Evolutionary conservation across 2,797 vertebrate species (phyloP), one percentile per base, ranked within the genome.

Genomic region (Muscicapa comitata): DNA sequence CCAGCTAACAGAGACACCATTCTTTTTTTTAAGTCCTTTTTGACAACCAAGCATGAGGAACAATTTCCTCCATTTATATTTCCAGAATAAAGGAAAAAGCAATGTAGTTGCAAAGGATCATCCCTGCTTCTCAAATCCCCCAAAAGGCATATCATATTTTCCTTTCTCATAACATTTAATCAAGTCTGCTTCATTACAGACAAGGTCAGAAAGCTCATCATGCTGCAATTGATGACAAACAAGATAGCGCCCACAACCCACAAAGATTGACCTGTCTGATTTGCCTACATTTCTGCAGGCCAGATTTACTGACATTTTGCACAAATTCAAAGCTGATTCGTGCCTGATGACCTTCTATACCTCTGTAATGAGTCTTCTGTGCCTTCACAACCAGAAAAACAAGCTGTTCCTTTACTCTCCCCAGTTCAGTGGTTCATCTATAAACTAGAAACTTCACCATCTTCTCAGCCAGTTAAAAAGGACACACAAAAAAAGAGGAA

Each of bases 301-400:
- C 63, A 86, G 85, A 90, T 89, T 66, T 81, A 85, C 65, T 92
- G 87, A 79, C 50, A 79, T 79, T 93, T 91, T 85, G 58, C 70
- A 80, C 86, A 78, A 74, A 90, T 68, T 88, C 72, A 94, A 94
- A 96, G 83, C 10, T 85, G 67, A 77, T 88, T 77, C 86, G 76
- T 92, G 93, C 66, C 53, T 37, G 48, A 42, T 91, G 85, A 90
- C 71, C 42, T 90, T 90, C 67, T 29, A 66, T 94, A 73, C 48
- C 62, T 67, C 76, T 84, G 51, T 53, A 88, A 94, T 89, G 73
- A 88, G 29, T 67, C 40, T n/a, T 59, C 33, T 31, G 11, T 51
- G 80, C 59, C 63, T 94, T 90, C 59, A 61, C 23, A 68, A 54
- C 42, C 37, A 92, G 51, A 81, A 90, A 94, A 71, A 42, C 72